Conservation (phyloP, 2,888 invertebrate genomes). For the Dasysyrphus albostriatus region DNA sequence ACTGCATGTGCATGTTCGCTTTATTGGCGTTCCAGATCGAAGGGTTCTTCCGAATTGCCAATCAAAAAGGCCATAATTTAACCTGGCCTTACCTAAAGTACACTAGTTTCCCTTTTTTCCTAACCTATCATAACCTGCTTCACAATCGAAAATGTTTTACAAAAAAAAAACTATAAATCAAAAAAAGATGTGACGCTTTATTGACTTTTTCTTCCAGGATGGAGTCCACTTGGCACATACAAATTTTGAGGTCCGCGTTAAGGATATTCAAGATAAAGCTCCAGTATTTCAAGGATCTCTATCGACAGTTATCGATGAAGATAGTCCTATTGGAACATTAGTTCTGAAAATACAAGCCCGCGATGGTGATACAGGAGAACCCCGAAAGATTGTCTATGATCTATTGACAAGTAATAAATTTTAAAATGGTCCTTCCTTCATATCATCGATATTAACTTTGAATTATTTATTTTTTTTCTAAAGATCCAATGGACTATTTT, state of each 20-base stretch:
- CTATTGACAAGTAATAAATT: slow-evolving; percentile 89
- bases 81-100: too few species aligned
- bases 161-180: too few species aligned
- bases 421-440: neutral
- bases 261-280: slow-evolving; percentile 94
- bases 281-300: slow-evolving; percentile 93
- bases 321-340: slow-evolving; percentile 92
- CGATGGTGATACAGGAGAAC: slow-evolving; percentile 93
- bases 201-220: slow-evolving; percentile 85
- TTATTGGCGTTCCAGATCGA: too few species aligned
- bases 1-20: too few species aligned
- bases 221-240: slow-evolving; percentile 90
- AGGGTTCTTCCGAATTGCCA: too few species aligned
- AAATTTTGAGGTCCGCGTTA: slow-evolving; percentile 90
- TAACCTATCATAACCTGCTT: too few species aligned
- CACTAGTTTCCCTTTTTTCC: too few species aligned
- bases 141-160: too few species aligned
- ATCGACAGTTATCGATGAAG: slow-evolving; percentile 91
- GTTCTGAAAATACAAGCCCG: slow-evolving; percentile 92
- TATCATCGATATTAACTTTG: neutral
- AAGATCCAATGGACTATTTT: slow-evolving; percentile 95
- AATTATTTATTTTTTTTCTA: neutral
- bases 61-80: too few species aligned
- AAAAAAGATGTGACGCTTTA: too few species aligned
- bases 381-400: slow-evolving; percentile 91